These are phyloP conservation scores for Piaya cayana DNA, from an alignment of 2,113 vertebrate species.

Conservation along the genomic window DNA sequence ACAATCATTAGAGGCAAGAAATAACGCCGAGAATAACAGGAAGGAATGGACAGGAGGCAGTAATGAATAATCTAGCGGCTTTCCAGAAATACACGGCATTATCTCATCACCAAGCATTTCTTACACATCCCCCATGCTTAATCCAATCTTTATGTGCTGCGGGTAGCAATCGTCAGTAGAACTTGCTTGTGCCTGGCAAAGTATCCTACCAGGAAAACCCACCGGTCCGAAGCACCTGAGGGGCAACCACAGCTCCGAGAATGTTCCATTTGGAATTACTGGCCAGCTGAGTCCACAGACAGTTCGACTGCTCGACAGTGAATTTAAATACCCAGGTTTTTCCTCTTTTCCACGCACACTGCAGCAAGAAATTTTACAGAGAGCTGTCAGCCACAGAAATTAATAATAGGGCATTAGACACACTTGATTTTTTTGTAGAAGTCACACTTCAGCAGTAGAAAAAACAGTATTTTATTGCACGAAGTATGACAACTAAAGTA, in stretches of 20 bases:
- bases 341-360: not conserved
- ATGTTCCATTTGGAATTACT: not conserved
- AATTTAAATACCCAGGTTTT: not conserved
- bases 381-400: not conserved
- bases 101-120: not conserved
- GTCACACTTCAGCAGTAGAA: not conserved
- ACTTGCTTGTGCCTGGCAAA: not conserved
- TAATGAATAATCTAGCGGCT: not conserved
- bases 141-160: not conserved
- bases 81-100: slow-evolving; percentile 16
- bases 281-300: not conserved
- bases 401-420: not conserved
- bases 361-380: not conserved
- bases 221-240: not conserved
- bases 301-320: not conserved
- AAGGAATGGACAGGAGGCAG: not conserved
- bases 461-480: not conserved
- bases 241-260: not conserved
- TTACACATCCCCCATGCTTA: not conserved
- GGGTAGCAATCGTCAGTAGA: not conserved
- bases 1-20: not conserved
- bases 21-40: not conserved
- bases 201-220: not conserved
- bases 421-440: not conserved
- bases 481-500: not conserved